These are phyloP conservation scores for Eonycteris spelaea DNA, from an alignment of 2,113 vertebrate species.

Conservation along the genomic window DNA sequence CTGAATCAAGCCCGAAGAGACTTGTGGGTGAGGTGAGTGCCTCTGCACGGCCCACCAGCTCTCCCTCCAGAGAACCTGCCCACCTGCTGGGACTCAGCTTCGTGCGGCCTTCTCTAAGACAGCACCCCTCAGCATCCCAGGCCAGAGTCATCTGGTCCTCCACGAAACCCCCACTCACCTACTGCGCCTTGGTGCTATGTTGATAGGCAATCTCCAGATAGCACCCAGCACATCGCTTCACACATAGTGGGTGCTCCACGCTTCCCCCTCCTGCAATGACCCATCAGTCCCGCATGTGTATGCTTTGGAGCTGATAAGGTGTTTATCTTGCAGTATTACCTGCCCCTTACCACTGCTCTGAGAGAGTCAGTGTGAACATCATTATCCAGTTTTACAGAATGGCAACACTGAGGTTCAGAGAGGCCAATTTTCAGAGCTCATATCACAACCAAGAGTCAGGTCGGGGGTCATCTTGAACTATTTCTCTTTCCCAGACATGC, in stretches of 20 bases:
- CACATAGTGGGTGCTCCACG: not conserved
- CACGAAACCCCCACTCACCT: not conserved
- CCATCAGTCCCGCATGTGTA: too few relatives aligned
- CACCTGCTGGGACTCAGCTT: not conserved
- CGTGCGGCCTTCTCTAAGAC: not conserved
- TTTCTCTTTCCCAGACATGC: not conserved
- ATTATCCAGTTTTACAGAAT: not conserved
- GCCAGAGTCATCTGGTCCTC: not conserved
- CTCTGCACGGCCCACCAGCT: too few relatives aligned
- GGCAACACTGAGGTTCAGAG: not conserved
- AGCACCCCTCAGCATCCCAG: too few relatives aligned
- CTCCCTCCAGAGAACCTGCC: not conserved
- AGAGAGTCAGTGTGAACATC: not conserved
- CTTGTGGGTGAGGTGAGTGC: accelerated
- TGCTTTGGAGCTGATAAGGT: not conserved
- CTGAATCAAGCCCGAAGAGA: not conserved
- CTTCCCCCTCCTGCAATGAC: not conserved
- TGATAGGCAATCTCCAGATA: not conserved
- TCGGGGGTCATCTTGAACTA: not conserved
- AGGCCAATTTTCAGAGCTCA: not conserved
- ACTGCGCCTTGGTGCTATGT: accelerated
- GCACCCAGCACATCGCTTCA: not conserved
- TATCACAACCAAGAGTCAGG: not conserved
- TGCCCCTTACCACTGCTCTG: not conserved
- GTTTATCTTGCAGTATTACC: not conserved